These are phyloP conservation scores for Electrona antarctica DNA, from an alignment of 2,113 vertebrate genomes.

Conservation along the genomic window DNA sequence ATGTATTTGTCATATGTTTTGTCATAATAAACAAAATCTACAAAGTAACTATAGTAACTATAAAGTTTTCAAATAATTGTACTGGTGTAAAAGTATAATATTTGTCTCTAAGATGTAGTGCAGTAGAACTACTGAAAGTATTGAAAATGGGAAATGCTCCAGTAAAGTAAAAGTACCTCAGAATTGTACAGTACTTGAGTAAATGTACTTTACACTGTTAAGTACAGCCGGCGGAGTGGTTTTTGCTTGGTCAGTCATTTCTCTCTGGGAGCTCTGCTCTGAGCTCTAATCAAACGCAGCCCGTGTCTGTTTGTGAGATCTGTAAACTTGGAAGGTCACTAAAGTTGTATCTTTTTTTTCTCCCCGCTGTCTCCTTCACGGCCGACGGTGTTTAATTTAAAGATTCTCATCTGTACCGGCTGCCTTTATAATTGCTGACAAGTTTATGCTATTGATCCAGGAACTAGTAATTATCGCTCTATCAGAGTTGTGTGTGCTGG, in stretches of 20 bases:
- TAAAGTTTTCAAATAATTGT: too few relatives aligned
- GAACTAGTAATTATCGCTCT: constrained; percentile 27
- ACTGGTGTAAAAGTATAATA: too few relatives aligned
- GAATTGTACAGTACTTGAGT: too few relatives aligned
- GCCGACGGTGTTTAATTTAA: constrained; percentile 13
- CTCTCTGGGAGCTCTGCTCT: constrained; percentile 21
- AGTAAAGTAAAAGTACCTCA: too few relatives aligned
- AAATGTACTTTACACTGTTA: too few relatives aligned
- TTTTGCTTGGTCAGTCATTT: constrained; percentile 39
- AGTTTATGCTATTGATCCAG: constrained; percentile 38
- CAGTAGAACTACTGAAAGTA: too few relatives aligned
- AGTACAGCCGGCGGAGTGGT: neutral
- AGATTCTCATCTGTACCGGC: constrained; percentile 23
- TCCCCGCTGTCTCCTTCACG: too few relatives aligned
- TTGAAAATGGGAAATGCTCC: too few relatives aligned
- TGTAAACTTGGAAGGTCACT: constrained; percentile 20
- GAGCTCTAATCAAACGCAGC: constrained; percentile 55
- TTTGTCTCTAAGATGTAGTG: too few relatives aligned
- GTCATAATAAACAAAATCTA: too few relatives aligned
- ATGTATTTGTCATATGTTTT: too few relatives aligned
- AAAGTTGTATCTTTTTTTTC: neutral
- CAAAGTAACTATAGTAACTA: too few relatives aligned
- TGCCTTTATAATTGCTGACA: constrained; percentile 19
- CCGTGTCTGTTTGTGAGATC: constrained; percentile 30
- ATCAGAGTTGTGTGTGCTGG: constrained; percentile 13